phyloP scores from a whole-genome alignment of 1,140 invertebrate genomes.

The Zaprionus africanus region DNA sequence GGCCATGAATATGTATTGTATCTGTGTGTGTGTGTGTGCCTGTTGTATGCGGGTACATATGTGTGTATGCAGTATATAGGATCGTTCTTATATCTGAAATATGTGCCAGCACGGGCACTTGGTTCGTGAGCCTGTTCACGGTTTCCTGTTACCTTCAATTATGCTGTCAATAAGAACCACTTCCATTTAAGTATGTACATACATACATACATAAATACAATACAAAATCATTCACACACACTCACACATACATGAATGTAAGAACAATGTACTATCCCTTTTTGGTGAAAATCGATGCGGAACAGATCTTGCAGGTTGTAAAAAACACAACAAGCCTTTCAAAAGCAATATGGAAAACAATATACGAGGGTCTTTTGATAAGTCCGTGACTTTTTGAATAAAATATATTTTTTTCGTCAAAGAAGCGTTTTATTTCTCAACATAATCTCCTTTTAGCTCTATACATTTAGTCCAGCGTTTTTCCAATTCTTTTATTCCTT shows the following conservation, averaged over 20 bases:
- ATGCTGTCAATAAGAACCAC: slow-evolving; percentile 20
- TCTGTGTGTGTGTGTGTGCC: neutral
- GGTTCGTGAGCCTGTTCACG: slow-evolving; percentile 4
- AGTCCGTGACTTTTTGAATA: no score
- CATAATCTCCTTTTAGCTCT: no score
- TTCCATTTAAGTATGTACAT: slow-evolving; percentile 2
- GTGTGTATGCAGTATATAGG: slow-evolving; percentile 12
- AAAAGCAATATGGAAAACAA: neutral
- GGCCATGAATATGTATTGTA: slow-evolving; percentile 1
- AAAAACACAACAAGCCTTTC: neutral
- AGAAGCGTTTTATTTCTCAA: no score
- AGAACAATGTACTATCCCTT: neutral
- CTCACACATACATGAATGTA: neutral
- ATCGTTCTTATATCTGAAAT: slow-evolving; percentile 12
- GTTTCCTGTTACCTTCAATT: slow-evolving; percentile 14
- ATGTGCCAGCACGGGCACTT: slow-evolving; percentile 23
- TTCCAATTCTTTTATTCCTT: no score
- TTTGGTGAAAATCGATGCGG: slow-evolving; percentile 1
- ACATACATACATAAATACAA: neutral
- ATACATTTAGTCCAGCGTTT: no score
- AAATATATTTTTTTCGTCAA: no score
- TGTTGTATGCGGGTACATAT: slow-evolving; percentile 2
- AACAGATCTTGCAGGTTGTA: neutral
- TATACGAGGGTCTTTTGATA: no score
- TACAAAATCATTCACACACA: no score